Percentiles rank a stretch among this genome's conserved stretches.
phyloP scores from a whole-genome alignment of 2,888 invertebrate species.

The Gastrophysa polygoni region DNA sequence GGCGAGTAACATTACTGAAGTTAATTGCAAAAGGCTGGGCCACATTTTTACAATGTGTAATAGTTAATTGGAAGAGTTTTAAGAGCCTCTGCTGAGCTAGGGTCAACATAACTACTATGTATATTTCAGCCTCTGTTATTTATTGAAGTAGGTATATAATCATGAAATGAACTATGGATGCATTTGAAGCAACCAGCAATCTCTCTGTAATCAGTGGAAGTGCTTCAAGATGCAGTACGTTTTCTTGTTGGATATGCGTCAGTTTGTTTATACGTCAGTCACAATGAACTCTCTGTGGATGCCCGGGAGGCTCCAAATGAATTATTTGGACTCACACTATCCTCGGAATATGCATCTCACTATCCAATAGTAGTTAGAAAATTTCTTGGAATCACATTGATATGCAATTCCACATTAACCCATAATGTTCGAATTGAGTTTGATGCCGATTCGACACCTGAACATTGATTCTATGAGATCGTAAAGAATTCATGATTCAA shows the following conservation, averaged over 20 bases:
- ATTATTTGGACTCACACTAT: too few species aligned
- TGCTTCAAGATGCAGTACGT: conserved; percentile 23
- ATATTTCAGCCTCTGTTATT: conserved; percentile 36
- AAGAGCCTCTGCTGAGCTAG: conserved; percentile 34
- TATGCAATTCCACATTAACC: too few species aligned
- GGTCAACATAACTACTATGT: conserved; percentile 37
- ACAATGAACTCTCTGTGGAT: neutral
- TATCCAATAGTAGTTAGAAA: too few species aligned
- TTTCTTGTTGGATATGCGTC: conserved; percentile 5
- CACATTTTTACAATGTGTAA: conserved; percentile 37
- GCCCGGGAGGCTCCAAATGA: too few species aligned
- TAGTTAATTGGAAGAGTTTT: conserved; percentile 39
- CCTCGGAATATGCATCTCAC: too few species aligned
- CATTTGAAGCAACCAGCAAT: conserved; percentile 26
- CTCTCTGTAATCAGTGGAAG: conserved; percentile 25
- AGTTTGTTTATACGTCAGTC: neutral
- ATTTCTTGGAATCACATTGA: too few species aligned
- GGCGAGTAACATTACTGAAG: conserved; percentile 39
- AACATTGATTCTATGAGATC: too few species aligned
- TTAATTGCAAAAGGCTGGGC: conserved; percentile 46
- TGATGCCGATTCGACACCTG: too few species aligned
- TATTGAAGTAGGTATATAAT: conserved; percentile 33
- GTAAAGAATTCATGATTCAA: too few species aligned
- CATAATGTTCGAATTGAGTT: too few species aligned
- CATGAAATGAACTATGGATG: conserved; percentile 32